Base-by-base conservation (phyloP, 1,140 invertebrate species). In the Nebria ingens region DNA sequence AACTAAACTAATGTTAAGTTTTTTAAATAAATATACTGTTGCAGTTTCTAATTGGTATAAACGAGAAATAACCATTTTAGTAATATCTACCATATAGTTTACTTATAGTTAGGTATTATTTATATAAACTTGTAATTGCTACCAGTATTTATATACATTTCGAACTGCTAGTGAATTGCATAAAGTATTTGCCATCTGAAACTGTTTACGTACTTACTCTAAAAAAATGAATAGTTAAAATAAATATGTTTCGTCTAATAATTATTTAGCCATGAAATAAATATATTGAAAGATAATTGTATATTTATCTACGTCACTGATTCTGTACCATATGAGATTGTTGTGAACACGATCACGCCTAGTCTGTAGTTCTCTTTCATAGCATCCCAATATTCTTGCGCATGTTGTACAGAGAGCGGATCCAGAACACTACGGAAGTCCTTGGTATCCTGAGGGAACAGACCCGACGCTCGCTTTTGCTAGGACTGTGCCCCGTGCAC, bases 321-420 rank as follows among this genome's bases (percentile, higher is more conserved):
- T 29, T 29, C 25, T 29, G 13, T 45, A 12, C 17, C 40, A n/a
- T 17, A 17, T 45, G 40, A n/a, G 3, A 45, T 45, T 45, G 40
- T 45, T 45, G 17, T 11, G 9, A 45, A 45, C 40, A 45, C 40
- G 40, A 45, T 45, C 40, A 45, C 40, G 40, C 40, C 3, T 45
- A 9, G 25, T n/a, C 25, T 34, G 25, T 34, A 34, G 6, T n/a
- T 9, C 25, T 6, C n/a, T 34, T n/a, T 6, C 25, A 34, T 34
- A n/a, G 6, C 25, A n/a, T n/a, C 25, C 25, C 25, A 6, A 34
- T 6, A 6, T n/a, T 34, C 25, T n/a, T n/a, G 25, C 6, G 25
- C 25, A 34, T n/a, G 25, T 34, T n/a, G n/a, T 34, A 6, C 25
- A 34, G 6, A n/a, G n/a, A n/a, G 6, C 25, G 25, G 25, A 6